Base-by-base conservation (phyloP, 2,797 vertebrate genomes). In the Malacoraja senta region DNA sequence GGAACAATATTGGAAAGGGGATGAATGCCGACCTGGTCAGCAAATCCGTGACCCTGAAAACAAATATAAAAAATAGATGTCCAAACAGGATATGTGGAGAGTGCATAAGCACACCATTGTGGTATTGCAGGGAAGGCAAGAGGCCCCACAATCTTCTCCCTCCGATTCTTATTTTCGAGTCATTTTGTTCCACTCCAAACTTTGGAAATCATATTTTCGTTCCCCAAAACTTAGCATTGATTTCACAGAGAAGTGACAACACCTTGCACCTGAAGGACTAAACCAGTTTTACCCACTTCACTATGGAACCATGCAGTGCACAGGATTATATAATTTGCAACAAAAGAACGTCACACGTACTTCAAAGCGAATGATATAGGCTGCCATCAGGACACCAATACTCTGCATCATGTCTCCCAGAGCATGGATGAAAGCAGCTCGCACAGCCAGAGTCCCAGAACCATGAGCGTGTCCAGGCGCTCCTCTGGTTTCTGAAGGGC, bases 361-460 rank as follows among this genome's bases (percentile, higher is more conserved):
- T 98, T 99, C 99, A 88, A 99, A 99, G 93, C 98, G 97, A 95
- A 99, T 98, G 93, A 99, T 96, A 94, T 99, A 99, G 0, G 99
- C 98, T 21, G 99, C 98, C 19, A 99, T 96, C 0, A 99, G 98
- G 71, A 99, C 98, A 0, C 99, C 99, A 0, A 99, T 95, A 53
- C 99, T 99, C 95, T 99, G 99, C 0, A 99, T 96, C 94, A 99
- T 96, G 95, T 99, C 99, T 29, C 99, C 99, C 93, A 99, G 94
- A 63, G 98, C 99, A 0, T 99, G 99, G 24, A 99, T 98, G 94
- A 99, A 99, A 0, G 99, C 99, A 0, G 99, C 99, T 95, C 98
- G 96, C 65, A 99, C 97, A 0, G 98, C 98, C 94, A 99, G 96
- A 95, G 98, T 99, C 94, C 97, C 97, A 0, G 97, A 97, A 2